These are phyloP conservation scores for Dryadula phaetusa DNA, from an alignment of 2,888 invertebrate genomes.

Conservation along the genomic window DNA sequence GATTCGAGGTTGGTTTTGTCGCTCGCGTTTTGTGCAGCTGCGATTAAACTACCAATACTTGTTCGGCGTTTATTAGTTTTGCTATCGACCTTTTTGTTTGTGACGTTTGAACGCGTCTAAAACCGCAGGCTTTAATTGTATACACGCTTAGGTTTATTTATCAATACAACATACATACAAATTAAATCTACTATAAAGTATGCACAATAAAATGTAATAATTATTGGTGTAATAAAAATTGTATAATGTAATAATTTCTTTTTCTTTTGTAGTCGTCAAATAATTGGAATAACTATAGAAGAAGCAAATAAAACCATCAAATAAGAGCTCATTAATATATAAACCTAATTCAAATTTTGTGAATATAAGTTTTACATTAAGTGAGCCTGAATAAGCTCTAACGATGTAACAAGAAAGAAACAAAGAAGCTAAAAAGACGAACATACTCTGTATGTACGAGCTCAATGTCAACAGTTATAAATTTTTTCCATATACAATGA, in stretches of 20 bases:
- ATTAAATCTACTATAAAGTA: neutral
- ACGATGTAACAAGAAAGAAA: conserved; percentile 44
- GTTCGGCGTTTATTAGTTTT: conserved; percentile 76
- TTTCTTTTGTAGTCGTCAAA: neutral
- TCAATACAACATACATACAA: neutral
- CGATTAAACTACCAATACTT: conserved; percentile 79
- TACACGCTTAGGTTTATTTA: conserved; percentile 25
- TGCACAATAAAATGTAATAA: neutral
- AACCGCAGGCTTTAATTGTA: conserved; percentile 39
- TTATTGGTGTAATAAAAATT: too few species aligned
- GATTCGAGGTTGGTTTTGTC: conserved; percentile 79
- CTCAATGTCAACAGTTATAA: conserved; percentile 77
- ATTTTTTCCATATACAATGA: conserved; percentile 69
- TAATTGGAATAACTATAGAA: neutral
- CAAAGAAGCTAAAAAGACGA: conserved; percentile 48
- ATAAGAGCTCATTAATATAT: neutral
- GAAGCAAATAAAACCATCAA: neutral
- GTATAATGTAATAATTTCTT: too few species aligned
- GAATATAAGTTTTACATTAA: neutral
- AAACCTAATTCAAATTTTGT: neutral
- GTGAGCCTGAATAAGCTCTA: conserved; percentile 47
- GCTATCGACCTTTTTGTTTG: conserved; percentile 55
- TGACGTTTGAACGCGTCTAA: conserved; percentile 34
- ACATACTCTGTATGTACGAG: conserved; percentile 54
- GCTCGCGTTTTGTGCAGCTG: conserved; percentile 76